Evolutionary conservation across 1,140 invertebrate genomes (phyloP).

Genomic region (Physella acuta): DNA sequence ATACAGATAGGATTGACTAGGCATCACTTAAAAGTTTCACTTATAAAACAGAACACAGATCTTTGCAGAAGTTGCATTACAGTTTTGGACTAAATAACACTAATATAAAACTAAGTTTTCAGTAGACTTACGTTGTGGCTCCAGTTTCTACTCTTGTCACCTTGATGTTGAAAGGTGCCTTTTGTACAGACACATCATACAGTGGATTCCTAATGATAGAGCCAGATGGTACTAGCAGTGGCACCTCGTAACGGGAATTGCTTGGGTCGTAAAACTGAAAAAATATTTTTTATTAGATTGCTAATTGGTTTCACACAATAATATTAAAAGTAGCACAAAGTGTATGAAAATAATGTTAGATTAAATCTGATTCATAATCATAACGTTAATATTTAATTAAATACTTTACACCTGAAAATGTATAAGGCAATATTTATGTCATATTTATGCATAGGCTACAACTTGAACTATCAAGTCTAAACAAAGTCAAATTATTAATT

Average conservation of each 20-base stretch:
- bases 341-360: neutral
- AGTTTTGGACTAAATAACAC: too few species aligned
- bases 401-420: neutral
- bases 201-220: neutral
- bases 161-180: constrained; percentile 11
- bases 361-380: neutral
- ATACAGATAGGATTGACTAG: too few species aligned
- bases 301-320: neutral
- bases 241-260: constrained; percentile 1
- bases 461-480: too few species aligned
- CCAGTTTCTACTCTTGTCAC: constrained; percentile 6
- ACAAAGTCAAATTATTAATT: too few species aligned
- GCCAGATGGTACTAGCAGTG: constrained; percentile 2
- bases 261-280: constrained; percentile 12
- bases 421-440: neutral
- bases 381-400: neutral
- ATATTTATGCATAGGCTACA: neutral
- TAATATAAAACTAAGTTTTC: too few species aligned
- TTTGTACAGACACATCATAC: neutral
- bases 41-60: too few species aligned
- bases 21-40: too few species aligned
- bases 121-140: constrained; percentile 1
- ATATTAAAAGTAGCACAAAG: neutral
- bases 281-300: neutral
- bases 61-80: too few species aligned